A percentile compares a stretch with the other conserved stretches of the same genome.
Conservation (phyloP, 2,888 invertebrate genomes). For the Idaea straminata region DNA sequence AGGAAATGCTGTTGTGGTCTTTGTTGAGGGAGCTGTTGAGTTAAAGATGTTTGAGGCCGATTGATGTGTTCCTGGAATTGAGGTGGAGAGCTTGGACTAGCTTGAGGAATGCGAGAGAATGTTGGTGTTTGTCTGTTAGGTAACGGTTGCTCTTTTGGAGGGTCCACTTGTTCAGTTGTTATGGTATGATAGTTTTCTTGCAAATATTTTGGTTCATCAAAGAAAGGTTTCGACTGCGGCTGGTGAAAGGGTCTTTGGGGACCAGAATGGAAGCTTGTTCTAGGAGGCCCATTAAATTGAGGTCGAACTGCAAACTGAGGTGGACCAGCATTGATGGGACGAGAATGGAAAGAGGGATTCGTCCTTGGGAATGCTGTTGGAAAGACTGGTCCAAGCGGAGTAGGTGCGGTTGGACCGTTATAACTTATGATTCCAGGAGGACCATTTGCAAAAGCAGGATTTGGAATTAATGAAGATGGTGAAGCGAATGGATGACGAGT, state of each 20-base stretch:
- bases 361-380: conserved; percentile 58
- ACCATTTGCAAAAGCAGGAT: conserved; percentile 52
- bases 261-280: conserved; percentile 70
- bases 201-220: conserved; percentile 75
- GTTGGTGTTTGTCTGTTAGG: conserved; percentile 59
- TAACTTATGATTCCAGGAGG: conserved; percentile 55
- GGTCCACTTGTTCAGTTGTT: conserved; percentile 70
- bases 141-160: conserved; percentile 63
- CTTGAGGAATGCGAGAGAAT: conserved; percentile 54
- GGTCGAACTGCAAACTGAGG: conserved; percentile 56
- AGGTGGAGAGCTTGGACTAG: conserved; percentile 56
- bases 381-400: conserved; percentile 56
- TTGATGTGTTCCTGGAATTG: conserved; percentile 62
- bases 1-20: conserved; percentile 62
- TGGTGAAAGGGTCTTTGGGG: conserved; percentile 77
- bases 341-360: conserved; percentile 55
- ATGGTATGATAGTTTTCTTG: conserved; percentile 79
- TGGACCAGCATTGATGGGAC: conserved; percentile 44
- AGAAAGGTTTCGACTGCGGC: conserved; percentile 59
- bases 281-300: conserved; percentile 66
- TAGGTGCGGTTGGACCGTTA: conserved; percentile 53
- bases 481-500: conserved; percentile 60
- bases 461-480: conserved; percentile 48
- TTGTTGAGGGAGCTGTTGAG: conserved; percentile 76
- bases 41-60: conserved; percentile 57